These are phyloP conservation scores for Cebuella pygmaea DNA, from an alignment of 2,797 vertebrate species.

Conservation along the genomic window DNA sequence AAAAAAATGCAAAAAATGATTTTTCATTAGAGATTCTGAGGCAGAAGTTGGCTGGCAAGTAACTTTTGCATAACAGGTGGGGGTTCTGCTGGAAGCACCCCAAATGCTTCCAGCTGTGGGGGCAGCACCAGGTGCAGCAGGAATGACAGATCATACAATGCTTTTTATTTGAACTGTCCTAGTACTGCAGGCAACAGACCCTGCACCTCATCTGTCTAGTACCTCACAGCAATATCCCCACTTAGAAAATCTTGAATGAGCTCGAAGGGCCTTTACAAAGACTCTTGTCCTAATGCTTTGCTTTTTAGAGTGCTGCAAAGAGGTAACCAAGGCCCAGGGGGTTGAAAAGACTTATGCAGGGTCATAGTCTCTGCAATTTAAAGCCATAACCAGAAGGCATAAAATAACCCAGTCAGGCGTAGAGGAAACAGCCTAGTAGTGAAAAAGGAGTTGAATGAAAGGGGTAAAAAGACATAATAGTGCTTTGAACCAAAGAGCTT, in stretches of 20 bases:
- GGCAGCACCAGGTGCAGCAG: not conserved
- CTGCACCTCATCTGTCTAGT: not conserved
- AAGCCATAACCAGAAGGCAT: slow-evolving; percentile 21
- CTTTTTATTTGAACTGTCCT: not conserved
- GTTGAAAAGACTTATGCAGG: not conserved
- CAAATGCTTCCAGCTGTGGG: not conserved
- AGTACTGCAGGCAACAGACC: not conserved
- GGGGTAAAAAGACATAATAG: not conserved
- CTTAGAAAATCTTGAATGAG: not conserved
- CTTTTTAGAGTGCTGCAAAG: not conserved
- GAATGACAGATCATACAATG: too few relatives aligned
- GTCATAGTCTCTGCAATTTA: not conserved
- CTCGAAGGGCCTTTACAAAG: not conserved
- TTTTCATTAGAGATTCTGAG: not conserved
- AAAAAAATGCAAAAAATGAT: not conserved
- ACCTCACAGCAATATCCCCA: not conserved
- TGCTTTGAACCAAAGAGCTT: slow-evolving; percentile 72
- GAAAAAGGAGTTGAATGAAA: slow-evolving; percentile 53
- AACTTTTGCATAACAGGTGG: not conserved
- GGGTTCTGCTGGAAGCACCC: not conserved
- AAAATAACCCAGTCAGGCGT: not conserved
- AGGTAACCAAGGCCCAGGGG: not conserved
- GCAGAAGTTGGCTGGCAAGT: not conserved
- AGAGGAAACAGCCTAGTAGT: slow-evolving; percentile 49
- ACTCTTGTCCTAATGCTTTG: not conserved